These are phyloP conservation scores for Epizoanthus illoricatus DNA, from an alignment of 92 coral and sea anemone genomes.

Conservation along the genomic window DNA sequence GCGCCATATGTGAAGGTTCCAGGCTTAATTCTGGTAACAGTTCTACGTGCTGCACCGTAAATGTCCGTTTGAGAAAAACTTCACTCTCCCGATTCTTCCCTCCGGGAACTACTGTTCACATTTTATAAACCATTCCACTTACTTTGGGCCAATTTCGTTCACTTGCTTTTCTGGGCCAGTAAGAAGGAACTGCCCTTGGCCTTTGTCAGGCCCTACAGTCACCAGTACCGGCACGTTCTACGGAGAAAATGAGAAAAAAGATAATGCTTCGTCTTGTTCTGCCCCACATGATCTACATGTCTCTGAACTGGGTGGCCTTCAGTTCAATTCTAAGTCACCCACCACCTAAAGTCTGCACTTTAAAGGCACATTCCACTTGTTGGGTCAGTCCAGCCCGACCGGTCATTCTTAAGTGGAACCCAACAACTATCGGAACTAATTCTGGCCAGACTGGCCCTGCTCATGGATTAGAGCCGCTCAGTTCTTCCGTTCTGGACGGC, in stretches of 20 bases:
- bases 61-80: not conserved
- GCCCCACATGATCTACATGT: slow-evolving; percentile 47
- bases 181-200: slow-evolving; percentile 90
- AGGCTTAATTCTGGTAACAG: too few species aligned
- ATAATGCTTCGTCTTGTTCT: not conserved
- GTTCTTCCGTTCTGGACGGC: too few species aligned
- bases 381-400: too few species aligned
- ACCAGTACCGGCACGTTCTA: slow-evolving; percentile 71
- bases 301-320: too few species aligned
- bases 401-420: too few species aligned
- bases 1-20: too few species aligned
- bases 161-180: slow-evolving; percentile 82
- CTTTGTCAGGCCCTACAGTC: slow-evolving; percentile 93
- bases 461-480: too few species aligned
- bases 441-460: too few species aligned
- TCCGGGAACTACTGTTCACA: not conserved
- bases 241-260: not conserved
- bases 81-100: not conserved
- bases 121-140: slow-evolving; percentile 30
- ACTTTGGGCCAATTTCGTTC: slow-evolving; percentile 84
- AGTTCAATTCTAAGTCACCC: too few species aligned
- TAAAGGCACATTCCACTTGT: too few species aligned
- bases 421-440: too few species aligned
- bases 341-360: too few species aligned
- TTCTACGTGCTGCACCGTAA: not conserved